phyloP scores from a whole-genome alignment of 1,140 invertebrate genomes.

The Caenorhabditis briggsae region DNA sequence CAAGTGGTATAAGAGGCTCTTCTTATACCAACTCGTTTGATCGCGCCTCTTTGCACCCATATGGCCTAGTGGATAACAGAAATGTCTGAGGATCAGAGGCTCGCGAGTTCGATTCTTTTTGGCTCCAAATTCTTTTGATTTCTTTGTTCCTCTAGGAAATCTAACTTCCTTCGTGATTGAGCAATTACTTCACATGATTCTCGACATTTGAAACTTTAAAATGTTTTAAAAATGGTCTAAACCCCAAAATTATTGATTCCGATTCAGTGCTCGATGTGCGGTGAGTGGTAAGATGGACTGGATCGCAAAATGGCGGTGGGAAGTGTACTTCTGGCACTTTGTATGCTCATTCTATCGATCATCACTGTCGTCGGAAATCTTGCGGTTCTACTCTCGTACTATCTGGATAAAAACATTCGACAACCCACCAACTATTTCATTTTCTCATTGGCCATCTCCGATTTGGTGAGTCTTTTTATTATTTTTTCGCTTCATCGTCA shows the following conservation, averaged over 20 bases:
- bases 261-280: not conserved
- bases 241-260: not conserved
- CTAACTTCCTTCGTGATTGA: no score
- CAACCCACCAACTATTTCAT: slow-evolving; percentile 99
- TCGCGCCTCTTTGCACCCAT: no score
- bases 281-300: slow-evolving; percentile 2
- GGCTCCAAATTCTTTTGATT: no score
- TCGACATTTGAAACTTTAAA: no score
- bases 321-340: slow-evolving; percentile 61
- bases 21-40: no score
- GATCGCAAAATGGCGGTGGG: slow-evolving; percentile 36
- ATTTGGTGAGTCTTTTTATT: slow-evolving; percentile 83
- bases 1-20: no score
- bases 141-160: no score
- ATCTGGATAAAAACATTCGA: slow-evolving; percentile 94
- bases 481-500: not conserved
- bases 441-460: slow-evolving; percentile 95
- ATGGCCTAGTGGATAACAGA: no score
- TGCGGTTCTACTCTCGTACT: slow-evolving; percentile 93
- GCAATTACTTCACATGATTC: no score
- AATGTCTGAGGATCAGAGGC: no score
- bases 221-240: not conserved
- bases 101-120: no score
- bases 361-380: slow-evolving; percentile 95
- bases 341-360: slow-evolving; percentile 83